These are phyloP conservation scores for Sphinx pinastri DNA, from an alignment of 2,888 invertebrate species.

Conservation along the genomic window DNA sequence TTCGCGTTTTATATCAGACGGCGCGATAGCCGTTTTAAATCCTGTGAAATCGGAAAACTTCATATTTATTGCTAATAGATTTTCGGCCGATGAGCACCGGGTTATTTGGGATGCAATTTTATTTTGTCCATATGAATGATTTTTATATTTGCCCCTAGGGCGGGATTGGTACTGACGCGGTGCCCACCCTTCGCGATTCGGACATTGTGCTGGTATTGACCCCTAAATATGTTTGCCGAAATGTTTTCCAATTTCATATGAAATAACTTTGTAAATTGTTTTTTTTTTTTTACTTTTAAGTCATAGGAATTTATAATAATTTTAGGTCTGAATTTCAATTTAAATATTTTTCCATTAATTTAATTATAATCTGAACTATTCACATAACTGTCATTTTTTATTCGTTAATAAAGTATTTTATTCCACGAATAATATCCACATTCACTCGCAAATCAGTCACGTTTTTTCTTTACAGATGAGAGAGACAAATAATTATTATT, in stretches of 20 bases:
- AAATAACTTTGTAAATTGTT: constrained; percentile 2
- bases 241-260: constrained; percentile 50
- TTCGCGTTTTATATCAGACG: constrained; percentile 63
- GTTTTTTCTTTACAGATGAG: too few relatives aligned
- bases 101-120: constrained; percentile 83
- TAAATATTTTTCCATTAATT: too few relatives aligned
- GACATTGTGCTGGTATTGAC: constrained; percentile 64
- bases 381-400: too few relatives aligned
- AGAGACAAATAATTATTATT: too few relatives aligned
- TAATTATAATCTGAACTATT: too few relatives aligned
- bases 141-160: constrained; percentile 79
- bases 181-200: constrained; percentile 65
- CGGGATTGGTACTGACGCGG: constrained; percentile 56
- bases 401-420: too few relatives aligned
- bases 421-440: too few relatives aligned
- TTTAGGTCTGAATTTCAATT: too few relatives aligned
- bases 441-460: too few relatives aligned
- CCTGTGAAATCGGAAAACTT: constrained; percentile 83
- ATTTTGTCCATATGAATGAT: constrained; percentile 83
- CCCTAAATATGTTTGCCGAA: constrained; percentile 49
- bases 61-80: constrained; percentile 84
- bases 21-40: constrained; percentile 72
- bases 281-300: background rate
- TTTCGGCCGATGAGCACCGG: constrained; percentile 79
- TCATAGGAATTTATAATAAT: background rate